Percentiles rank a stretch among this genome's conserved stretches.
phyloP scores from a whole-genome alignment of 2,888 invertebrate species.

The Antheraea yamamai region DNA sequence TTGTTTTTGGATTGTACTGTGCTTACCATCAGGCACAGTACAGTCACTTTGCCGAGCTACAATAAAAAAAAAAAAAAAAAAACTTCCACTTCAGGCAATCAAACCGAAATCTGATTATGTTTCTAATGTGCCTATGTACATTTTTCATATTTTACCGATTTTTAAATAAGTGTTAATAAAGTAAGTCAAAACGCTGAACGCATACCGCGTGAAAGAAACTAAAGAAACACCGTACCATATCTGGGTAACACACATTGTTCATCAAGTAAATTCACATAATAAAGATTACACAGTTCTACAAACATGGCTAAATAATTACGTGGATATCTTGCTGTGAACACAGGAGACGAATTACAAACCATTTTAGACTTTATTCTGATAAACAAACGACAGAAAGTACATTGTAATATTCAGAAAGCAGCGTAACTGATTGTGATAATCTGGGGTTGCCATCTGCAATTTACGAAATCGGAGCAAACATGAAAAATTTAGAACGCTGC shows the following conservation, averaged over 20 bases:
- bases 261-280: constrained; percentile 34
- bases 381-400: background rate
- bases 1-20: too few relatives aligned
- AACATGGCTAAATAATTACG: constrained; percentile 19
- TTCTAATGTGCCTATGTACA: background rate
- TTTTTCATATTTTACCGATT: background rate
- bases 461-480: background rate
- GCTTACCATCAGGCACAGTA: too few relatives aligned
- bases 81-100: too few relatives aligned
- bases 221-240: constrained; percentile 32
- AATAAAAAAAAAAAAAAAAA: too few relatives aligned
- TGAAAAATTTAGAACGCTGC: background rate
- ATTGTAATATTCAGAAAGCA: background rate
- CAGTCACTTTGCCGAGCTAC: too few relatives aligned
- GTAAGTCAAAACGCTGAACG: background rate
- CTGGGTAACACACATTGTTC: constrained; percentile 28
- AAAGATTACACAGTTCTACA: constrained; percentile 24
- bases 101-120: too few relatives aligned
- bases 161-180: constrained; percentile 2
- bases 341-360: background rate
- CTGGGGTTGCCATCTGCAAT: background rate
- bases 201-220: background rate
- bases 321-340: constrained; percentile 18
- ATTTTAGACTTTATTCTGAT: background rate
- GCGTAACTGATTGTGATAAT: constrained; percentile 6